Percentiles rank a stretch among this genome's conserved stretches.
These are phyloP conservation scores for Xiphorhynchus elegans DNA, from an alignment of 2,113 vertebrate genomes.

Conservation along the genomic window DNA sequence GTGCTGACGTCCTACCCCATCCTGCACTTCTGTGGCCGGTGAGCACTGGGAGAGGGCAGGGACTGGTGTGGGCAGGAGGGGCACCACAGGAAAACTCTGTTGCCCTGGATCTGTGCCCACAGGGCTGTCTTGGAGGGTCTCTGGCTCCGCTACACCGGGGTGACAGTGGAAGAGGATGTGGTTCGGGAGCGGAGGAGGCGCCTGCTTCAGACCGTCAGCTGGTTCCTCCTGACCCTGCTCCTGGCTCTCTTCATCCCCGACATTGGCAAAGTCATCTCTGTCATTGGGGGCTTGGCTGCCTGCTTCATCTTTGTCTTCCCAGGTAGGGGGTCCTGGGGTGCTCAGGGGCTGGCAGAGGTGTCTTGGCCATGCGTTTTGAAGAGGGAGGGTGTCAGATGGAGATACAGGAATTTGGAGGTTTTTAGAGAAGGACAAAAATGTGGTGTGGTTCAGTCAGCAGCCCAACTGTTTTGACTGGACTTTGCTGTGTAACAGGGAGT, in stretches of 20 bases:
- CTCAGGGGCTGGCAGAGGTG: neutral
- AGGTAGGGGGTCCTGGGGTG: constrained; percentile 67
- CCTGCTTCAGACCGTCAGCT: constrained; percentile 86
- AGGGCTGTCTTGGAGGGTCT: constrained; percentile 95
- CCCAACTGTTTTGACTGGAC: neutral
- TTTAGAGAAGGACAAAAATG: neutral
- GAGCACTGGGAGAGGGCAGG: neutral
- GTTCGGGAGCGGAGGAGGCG: constrained; percentile 85
- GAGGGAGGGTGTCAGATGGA: neutral
- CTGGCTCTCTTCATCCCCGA: constrained; percentile 96
- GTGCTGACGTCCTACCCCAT: constrained; percentile 97
- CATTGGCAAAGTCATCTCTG: constrained; percentile 93
- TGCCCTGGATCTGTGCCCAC: neutral
- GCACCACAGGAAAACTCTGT: fast-evolving
- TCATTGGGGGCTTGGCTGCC: constrained; percentile 93
- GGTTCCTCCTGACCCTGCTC: constrained; percentile 91
- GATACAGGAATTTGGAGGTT: neutral
- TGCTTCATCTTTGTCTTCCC: constrained; percentile 98
- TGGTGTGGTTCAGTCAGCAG: neutral
- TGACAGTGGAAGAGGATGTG: constrained; percentile 89
- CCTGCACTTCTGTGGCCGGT: constrained; percentile 85
- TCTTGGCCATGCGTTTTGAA: neutral
- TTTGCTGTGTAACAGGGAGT: fast-evolving
- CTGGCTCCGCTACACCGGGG: constrained; percentile 90
- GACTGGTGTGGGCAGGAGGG: neutral